These are phyloP conservation scores for Trissolcus japonicus DNA, from an alignment of 2,888 invertebrate species.

Conservation along the genomic window DNA sequence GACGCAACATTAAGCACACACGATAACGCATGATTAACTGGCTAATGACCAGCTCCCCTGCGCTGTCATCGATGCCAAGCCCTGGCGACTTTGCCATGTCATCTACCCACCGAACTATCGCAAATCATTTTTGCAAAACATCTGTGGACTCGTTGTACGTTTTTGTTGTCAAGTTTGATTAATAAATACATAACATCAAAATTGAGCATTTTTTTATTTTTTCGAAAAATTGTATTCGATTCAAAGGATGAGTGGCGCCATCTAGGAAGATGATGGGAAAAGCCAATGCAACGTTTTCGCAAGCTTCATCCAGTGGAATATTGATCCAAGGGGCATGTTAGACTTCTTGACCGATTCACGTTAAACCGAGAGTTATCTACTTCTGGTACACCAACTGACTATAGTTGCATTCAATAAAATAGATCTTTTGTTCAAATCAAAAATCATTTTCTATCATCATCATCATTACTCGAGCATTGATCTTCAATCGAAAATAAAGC, in stretches of 20 bases:
- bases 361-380: constrained; percentile 53
- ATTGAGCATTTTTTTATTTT: too few species aligned
- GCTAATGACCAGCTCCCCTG: constrained; percentile 72
- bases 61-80: constrained; percentile 56
- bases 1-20: constrained; percentile 76
- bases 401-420: too few species aligned
- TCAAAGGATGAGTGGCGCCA: constrained; percentile 26
- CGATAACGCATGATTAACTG: constrained; percentile 76
- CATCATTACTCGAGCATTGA: too few species aligned
- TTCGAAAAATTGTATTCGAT: neutral
- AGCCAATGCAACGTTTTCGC: constrained; percentile 37
- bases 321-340: constrained; percentile 58
- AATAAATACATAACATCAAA: too few species aligned
- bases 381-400: constrained; percentile 19
- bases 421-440: too few species aligned
- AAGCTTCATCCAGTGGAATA: constrained; percentile 51
- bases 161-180: neutral
- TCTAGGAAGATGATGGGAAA: constrained; percentile 22
- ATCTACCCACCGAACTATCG: constrained; percentile 41
- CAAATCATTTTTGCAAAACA: constrained; percentile 38
- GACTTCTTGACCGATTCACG: constrained; percentile 73
- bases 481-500: too few species aligned
- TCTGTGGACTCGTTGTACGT: neutral
- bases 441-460: too few species aligned
- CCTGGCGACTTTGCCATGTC: constrained; percentile 39